Percentiles rank a stretch among this genome's conserved stretches.
These are phyloP conservation scores for Hestina assimilis DNA, from an alignment of 1,140 invertebrate genomes.

Conservation along the genomic window DNA sequence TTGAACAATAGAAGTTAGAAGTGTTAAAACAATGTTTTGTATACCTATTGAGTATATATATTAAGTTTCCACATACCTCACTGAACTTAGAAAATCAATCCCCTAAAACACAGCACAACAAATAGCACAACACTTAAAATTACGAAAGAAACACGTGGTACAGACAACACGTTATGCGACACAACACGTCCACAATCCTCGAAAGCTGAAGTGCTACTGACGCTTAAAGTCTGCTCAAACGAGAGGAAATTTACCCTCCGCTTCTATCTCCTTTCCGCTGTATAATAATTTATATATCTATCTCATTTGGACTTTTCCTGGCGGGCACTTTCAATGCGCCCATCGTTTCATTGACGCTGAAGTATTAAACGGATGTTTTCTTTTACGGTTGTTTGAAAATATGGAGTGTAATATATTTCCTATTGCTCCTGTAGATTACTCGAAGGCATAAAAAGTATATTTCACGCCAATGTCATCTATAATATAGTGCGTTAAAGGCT, in stretches of 20 bases:
- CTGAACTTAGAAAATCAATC: neutral
- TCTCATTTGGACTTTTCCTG: constrained; percentile 48
- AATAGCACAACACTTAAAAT: neutral
- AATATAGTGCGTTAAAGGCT: neutral
- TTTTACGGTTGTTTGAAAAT: constrained; percentile 35
- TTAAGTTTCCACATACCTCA: neutral
- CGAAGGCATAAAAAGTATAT: constrained; percentile 5
- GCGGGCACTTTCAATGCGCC: constrained; percentile 49
- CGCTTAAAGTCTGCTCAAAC: constrained; percentile 40
- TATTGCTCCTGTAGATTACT: constrained; percentile 30
- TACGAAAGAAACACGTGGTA: constrained; percentile 17
- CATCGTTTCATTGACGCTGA: constrained; percentile 58
- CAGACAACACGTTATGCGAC: constrained; percentile 2
- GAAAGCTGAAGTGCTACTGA: constrained; percentile 36
- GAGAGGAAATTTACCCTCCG: constrained; percentile 58
- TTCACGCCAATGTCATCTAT: constrained; percentile 7
- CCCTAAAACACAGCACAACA: neutral
- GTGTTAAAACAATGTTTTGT: too few species aligned
- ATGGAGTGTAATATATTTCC: constrained; percentile 38
- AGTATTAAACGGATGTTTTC: constrained; percentile 46
- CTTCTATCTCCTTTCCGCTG: constrained; percentile 24
- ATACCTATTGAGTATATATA: too few species aligned
- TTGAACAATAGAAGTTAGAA: too few species aligned
- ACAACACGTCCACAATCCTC: constrained; percentile 30
- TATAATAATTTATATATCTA: constrained; percentile 17